Evolutionary conservation across 2,888 invertebrate genomes (phyloP).

Genomic region (Dysmachus trigonus): DNA sequence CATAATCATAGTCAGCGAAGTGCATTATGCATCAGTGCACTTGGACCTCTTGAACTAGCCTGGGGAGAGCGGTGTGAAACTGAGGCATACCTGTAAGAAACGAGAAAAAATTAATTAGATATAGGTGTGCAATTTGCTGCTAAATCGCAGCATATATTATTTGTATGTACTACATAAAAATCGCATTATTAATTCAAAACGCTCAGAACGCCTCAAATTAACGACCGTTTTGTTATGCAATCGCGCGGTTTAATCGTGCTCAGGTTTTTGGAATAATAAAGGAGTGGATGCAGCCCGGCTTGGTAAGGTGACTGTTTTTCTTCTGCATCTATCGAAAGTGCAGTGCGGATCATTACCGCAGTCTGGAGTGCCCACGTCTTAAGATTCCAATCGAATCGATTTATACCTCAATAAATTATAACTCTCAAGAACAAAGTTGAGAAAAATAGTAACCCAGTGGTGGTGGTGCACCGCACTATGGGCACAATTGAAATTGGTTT

Average conservation of each 20-base stretch:
- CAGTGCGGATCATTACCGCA: conserved; percentile 6
- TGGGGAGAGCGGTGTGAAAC: not conserved
- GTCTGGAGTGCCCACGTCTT: conserved; percentile 30
- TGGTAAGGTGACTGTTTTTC: conserved; percentile 3
- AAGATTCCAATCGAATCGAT: conserved; percentile 35
- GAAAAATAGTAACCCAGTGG: not conserved
- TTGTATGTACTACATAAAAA: conserved; percentile 16
- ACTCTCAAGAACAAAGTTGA: conserved; percentile 26
- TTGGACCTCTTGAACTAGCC: not conserved
- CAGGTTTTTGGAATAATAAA: not conserved
- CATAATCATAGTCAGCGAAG: not conserved
- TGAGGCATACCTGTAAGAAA: not conserved
- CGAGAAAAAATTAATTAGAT: conserved; percentile 20
- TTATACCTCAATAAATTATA: conserved; percentile 40
- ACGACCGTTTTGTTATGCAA: conserved; percentile 19
- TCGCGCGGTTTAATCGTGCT: conserved; percentile 17
- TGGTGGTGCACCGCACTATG: not conserved
- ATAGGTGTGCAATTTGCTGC: not conserved
- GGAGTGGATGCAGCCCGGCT: conserved; percentile 18
- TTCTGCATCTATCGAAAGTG: not conserved
- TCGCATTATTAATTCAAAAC: conserved; percentile 26
- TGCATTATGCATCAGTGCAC: not conserved
- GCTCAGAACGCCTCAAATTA: not conserved
- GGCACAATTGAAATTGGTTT: conserved; percentile 9
- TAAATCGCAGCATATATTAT: not conserved